Evolutionary conservation across 2,113 vertebrate genomes (phyloP), one percentile per base, ranked within the genome.

Genomic region (Phoxinus phoxinus): DNA sequence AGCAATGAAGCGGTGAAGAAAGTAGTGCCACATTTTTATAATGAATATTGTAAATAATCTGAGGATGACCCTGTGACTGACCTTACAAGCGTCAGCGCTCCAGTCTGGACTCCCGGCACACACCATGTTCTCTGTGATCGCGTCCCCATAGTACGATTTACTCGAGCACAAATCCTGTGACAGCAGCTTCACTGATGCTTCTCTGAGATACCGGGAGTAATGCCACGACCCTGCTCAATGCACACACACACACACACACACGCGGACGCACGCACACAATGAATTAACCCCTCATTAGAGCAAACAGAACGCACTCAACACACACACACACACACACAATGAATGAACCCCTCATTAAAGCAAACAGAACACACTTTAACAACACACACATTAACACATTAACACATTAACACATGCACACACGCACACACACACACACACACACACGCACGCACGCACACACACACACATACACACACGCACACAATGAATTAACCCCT

Each of bases 21-120:
- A 56, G 27, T 8, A 30, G 27, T 30, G 13, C 13, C 27, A 17
- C 13, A 65, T 65, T 30, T 65, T 17, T 25, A 61, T 30, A 30
- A 6, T 30, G 2, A 30, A 63, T 65, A 30, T 65, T 6, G 27
- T 30, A 32, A 3, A 30, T 27, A 25, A 27, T 63, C 11, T 30
- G 27, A 15, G 25, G 61, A 5, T 63, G 12, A 63, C 6, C 0
- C 15, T 63, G 13, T n/a, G 11, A 8, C 59, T 79, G 13, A 85
- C 98, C 94, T 96, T 93, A 85, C 98, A 98, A 1, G 97, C 91
- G 73, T 99, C 98, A 25, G 88, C 93, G 82, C 91, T 87, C 98
- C 98, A 98, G 8, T 87, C 86, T 0, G 93, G 89, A 32, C 94
- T 94, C 17, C 93, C 96, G 15, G 98, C 98, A 89, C 98, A 99